Conservation (phyloP, 2,797 vertebrate genomes). For the Euthynnus affinis region DNA sequence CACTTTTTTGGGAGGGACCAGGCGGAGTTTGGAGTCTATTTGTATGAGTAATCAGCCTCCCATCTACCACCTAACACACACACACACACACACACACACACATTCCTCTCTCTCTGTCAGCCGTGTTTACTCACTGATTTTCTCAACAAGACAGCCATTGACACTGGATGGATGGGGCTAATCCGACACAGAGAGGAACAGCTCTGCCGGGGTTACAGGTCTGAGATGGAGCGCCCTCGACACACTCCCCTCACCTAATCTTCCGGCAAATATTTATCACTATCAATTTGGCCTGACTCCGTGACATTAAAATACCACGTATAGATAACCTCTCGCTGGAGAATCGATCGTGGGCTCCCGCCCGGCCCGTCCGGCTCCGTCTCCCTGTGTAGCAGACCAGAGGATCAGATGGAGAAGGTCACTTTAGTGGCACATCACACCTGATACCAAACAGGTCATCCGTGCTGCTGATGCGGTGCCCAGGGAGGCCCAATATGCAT, state of each 20-base stretch:
- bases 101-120: constrained; percentile 89
- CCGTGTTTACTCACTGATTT: constrained; percentile 99
- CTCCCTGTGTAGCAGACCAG: constrained; percentile 56
- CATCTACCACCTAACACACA: constrained; percentile 69
- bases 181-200: constrained; percentile 95
- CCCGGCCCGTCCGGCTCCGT: constrained; percentile 52
- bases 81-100: constrained; percentile 26
- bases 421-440: constrained; percentile 70
- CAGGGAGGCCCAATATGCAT: constrained; percentile 54
- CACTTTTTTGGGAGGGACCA: constrained; percentile 90
- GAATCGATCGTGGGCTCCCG: constrained; percentile 84
- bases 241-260: constrained; percentile 97
- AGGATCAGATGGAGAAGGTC: constrained; percentile 78
- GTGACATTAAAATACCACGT: constrained; percentile 88
- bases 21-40: constrained; percentile 97
- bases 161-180: constrained; percentile 99
- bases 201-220: constrained; percentile 96
- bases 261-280: constrained; percentile 99
- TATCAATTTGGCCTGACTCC: constrained; percentile 92
- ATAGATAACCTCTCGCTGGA: constrained; percentile 86
- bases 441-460: constrained; percentile 70
- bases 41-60: constrained; percentile 97
- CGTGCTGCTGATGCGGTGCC: constrained; percentile 27
- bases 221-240: constrained; percentile 91
- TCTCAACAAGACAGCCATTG: constrained; percentile 99